Conservation (phyloP, 2,113 vertebrate species). For the Tichodroma muraria region DNA sequence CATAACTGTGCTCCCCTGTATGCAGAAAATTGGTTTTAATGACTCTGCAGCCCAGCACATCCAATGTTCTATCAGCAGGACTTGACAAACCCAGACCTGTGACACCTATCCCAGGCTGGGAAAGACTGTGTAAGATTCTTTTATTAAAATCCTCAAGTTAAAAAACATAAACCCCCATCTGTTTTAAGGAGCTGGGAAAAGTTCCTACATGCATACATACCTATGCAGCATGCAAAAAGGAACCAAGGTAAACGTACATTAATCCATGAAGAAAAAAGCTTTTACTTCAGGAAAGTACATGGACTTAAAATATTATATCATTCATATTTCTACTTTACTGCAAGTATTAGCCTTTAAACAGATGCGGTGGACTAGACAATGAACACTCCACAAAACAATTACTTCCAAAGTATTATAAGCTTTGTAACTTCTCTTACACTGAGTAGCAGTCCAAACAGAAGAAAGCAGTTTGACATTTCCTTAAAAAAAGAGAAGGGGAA, state of each 20-base stretch:
- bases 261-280: not conserved
- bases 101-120: not conserved
- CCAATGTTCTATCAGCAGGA: not conserved
- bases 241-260: not conserved
- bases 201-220: not conserved
- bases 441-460: not conserved
- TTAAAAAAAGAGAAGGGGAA: not conserved
- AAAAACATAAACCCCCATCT: not conserved
- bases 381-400: not conserved
- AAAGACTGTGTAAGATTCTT: not conserved
- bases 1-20: not conserved
- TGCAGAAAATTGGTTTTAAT: not conserved
- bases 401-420: not conserved
- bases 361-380: not conserved
- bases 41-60: not conserved
- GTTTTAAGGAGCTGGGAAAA: not conserved
- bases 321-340: not conserved
- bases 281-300: not conserved
- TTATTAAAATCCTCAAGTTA: not conserved
- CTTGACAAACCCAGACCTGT: not conserved
- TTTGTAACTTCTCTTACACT: not conserved
- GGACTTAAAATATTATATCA: not conserved
- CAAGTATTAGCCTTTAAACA: not conserved
- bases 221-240: not conserved
- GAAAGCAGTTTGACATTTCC: not conserved